Evolutionary conservation across 2,888 invertebrate species (phyloP).

Genomic region (Graphium colonna): DNA sequence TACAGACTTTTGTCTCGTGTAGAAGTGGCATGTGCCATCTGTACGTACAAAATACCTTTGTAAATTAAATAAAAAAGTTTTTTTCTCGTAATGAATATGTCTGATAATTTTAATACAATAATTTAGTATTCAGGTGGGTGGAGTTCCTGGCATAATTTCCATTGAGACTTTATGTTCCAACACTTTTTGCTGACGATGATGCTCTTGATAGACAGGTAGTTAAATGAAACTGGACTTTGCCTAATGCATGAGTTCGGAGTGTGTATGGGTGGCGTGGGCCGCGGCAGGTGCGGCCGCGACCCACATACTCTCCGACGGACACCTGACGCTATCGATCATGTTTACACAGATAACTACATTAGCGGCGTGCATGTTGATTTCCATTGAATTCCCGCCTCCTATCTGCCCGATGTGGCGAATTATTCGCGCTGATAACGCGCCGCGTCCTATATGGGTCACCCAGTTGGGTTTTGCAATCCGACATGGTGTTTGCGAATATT

Average conservation of each 20-base stretch:
- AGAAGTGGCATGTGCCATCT: too few relatives aligned
- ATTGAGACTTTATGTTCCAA: too few relatives aligned
- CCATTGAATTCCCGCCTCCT: constrained; percentile 11
- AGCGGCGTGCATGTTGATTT: constrained; percentile 21
- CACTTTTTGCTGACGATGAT: too few relatives aligned
- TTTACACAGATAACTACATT: constrained; percentile 37
- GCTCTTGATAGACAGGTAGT: too few relatives aligned
- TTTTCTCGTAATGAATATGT: too few relatives aligned
- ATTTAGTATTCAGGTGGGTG: too few relatives aligned
- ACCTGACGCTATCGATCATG: constrained; percentile 41
- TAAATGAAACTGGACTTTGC: background rate
- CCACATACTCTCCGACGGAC: constrained; percentile 39
- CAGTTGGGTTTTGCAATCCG: background rate
- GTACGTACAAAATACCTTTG: too few relatives aligned
- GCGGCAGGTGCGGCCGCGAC: constrained; percentile 45
- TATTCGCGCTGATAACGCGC: constrained; percentile 1
- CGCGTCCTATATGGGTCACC: constrained; percentile 9
- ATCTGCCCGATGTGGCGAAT: constrained; percentile 7
- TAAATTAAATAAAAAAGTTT: too few relatives aligned
- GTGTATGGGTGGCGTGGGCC: background rate
- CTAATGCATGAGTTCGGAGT: background rate
- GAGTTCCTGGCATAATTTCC: too few relatives aligned
- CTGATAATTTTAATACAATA: too few relatives aligned
- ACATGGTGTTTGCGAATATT: background rate
- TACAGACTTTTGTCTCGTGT: too few relatives aligned